A percentile compares a stretch with the other conserved stretches of the same genome.
phyloP scores from a whole-genome alignment of 2,797 vertebrate genomes.

The Echiichthys vipera region DNA sequence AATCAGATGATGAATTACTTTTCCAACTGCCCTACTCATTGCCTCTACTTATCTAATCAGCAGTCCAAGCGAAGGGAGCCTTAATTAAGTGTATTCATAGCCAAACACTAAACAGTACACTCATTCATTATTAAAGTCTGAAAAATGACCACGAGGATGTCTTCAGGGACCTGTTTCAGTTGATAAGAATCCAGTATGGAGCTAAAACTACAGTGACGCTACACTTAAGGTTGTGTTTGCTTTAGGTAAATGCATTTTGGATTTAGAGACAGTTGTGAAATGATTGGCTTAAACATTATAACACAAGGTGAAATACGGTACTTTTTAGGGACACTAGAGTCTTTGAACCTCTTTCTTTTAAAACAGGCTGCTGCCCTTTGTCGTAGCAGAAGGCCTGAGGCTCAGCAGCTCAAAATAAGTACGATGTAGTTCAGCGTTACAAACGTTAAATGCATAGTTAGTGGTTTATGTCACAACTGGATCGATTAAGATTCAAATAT shows the following conservation, averaged over 20 bases:
- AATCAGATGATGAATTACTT: constrained; percentile 58
- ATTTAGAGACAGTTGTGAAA: not conserved
- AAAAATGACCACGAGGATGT: constrained; percentile 16
- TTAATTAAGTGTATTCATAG: constrained; percentile 55
- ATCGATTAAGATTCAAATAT: constrained; percentile 16
- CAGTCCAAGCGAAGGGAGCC: constrained; percentile 35
- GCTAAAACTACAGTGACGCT: not conserved
- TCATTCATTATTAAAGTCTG: constrained; percentile 49
- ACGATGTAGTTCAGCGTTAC: not conserved
- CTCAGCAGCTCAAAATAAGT: constrained; percentile 5
- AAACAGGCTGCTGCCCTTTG: constrained; percentile 3
- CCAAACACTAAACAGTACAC: constrained; percentile 46
- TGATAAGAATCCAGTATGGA: constrained; percentile 18
- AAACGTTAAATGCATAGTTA: constrained; percentile 8
- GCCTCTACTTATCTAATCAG: constrained; percentile 58
- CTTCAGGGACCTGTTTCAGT: not conserved
- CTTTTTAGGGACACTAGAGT: not conserved
- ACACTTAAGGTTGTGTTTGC: not conserved
- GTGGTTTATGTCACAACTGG: constrained; percentile 11
- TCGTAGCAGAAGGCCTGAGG: constrained; percentile 11
- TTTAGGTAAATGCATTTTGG: constrained; percentile 3
- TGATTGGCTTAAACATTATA: not conserved
- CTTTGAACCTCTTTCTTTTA: not conserved
- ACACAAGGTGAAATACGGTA: not conserved
- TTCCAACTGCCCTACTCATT: constrained; percentile 32